phyloP scores from a whole-genome alignment of 2,113 vertebrate species.

The Xenus cinereus region DNA sequence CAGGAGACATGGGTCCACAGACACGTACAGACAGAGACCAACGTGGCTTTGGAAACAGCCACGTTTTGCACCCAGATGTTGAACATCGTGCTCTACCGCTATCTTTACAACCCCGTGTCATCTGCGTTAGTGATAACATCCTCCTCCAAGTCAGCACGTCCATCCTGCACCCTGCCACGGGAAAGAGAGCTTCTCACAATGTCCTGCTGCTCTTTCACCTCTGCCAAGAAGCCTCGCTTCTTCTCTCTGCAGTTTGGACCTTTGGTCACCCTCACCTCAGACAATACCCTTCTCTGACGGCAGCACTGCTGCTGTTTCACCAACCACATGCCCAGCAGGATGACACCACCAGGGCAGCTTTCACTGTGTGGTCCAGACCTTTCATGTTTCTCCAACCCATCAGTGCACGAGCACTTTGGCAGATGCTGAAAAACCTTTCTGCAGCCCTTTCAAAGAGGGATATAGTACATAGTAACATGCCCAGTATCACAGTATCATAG shows the following conservation, averaged over 20 bases:
- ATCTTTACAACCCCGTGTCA: fast-evolving
- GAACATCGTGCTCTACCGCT: background rate
- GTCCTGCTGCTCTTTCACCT: background rate
- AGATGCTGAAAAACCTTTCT: background rate
- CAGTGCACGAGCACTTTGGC: fast-evolving
- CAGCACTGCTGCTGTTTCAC: background rate
- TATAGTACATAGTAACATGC: fast-evolving
- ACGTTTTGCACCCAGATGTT: background rate
- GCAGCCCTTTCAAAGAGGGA: background rate
- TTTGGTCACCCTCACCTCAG: background rate
- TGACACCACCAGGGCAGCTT: background rate
- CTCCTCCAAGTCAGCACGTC: background rate
- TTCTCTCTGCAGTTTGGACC: background rate
- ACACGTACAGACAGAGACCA: fast-evolving
- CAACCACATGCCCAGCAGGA: background rate
- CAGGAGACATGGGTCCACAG: background rate
- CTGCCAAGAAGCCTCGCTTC: background rate
- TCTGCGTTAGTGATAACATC: fast-evolving
- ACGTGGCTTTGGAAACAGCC: fast-evolving
- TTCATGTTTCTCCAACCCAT: background rate
- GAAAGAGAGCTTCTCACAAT: background rate
- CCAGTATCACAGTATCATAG: background rate
- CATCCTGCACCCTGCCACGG: background rate
- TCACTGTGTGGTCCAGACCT: background rate
- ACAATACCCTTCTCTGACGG: fast-evolving